Evolutionary conservation across 2,113 vertebrate genomes (phyloP), one percentile per base, ranked within the genome.

Genomic region (Melospiza melodia): DNA sequence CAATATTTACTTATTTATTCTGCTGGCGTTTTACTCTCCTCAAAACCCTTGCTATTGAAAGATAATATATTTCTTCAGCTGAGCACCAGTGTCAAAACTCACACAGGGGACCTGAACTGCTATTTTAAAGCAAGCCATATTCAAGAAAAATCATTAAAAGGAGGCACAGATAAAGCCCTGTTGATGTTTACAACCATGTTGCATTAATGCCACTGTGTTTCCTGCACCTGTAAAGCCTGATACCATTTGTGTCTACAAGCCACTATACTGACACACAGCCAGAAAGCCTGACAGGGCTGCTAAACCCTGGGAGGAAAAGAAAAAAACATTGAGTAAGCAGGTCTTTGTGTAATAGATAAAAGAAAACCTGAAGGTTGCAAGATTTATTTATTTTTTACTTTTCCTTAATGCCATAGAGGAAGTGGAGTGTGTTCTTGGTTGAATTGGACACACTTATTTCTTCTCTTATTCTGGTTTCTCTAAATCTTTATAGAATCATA

Each of bases 141-240:
- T 72, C 80, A 90, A 83, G 35, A 92, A 82, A 88, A 92, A 75
- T 78, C 48, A 71, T 92, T 90, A 84, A 72, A 77, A 90, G 31
- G 14, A 92, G 51, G 55, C 41, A 52, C 13, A 58, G 83, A 84
- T 77, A 92, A 92, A 80, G n/a, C 43, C 51, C 48, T 90, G 10
- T 16, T 74, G 35, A 44, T 90, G 72, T 90, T 86, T 88, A 90
- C 88, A 80, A n/a, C 33, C 14, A 35, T 43, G 46, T 85, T 73
- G 87, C 30, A 49, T 71, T 90, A 83, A 72, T 58, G 46, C 33
- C 73, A 3, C 67, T 33, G 16, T 39, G 33, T 39, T 33, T 95
- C 35, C 33, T 80, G 54, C 67, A 85, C 63, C 67, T 81, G 23
- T 58, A 51, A 90, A 90, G 51, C 48, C 68, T 63, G 63, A 71